Evolutionary conservation across 1,140 invertebrate species (phyloP).

Genomic region (Brachionus paranguensis): DNA sequence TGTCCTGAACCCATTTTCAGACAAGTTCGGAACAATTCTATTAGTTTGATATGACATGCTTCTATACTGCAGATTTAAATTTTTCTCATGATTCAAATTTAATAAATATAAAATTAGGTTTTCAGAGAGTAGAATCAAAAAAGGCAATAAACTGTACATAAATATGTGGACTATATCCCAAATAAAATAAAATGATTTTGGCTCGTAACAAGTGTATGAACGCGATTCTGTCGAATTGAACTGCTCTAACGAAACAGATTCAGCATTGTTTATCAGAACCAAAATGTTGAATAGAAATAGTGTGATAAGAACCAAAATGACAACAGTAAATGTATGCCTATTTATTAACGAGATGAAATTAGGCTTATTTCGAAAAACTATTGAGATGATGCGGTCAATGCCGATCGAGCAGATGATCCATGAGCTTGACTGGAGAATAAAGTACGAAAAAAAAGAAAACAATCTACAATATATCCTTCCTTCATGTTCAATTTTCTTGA

Average conservation of each 20-base stretch:
- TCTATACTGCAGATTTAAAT: neutral
- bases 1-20: neutral
- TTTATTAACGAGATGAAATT: neutral
- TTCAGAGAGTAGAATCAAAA: neutral
- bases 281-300: neutral
- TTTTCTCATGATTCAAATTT: neutral
- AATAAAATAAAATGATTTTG: neutral
- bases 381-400: neutral
- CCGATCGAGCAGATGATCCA: constrained; percentile 3
- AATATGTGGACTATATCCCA: constrained; percentile 17
- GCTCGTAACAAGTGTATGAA: neutral
- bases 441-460: neutral
- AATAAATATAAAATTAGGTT: neutral
- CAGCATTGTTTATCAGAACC: neutral
- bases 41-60: neutral
- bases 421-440: constrained; percentile 7
- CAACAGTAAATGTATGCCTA: neutral
- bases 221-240: neutral
- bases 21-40: neutral
- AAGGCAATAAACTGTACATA: neutral
- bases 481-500: neutral
- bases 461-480: neutral
- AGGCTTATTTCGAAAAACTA: neutral
- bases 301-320: neutral
- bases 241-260: neutral